These are phyloP conservation scores for Pantherophis guttatus DNA, from an alignment of 2,113 vertebrate genomes.

Conservation along the genomic window DNA sequence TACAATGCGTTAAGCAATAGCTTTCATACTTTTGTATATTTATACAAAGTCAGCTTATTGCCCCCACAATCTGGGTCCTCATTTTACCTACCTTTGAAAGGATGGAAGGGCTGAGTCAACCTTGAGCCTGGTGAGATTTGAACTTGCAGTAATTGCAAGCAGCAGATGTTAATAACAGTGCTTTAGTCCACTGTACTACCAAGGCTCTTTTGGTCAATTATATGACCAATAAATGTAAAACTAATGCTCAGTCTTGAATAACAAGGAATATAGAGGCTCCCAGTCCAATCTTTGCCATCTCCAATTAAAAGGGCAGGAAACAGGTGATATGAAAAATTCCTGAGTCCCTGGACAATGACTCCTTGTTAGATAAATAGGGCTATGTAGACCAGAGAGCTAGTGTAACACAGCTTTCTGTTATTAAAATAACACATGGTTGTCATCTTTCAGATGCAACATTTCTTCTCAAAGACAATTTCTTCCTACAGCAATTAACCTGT, in stretches of 20 bases:
- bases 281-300: not conserved
- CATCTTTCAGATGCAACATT: not conserved
- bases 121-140: too few relatives aligned
- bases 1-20: too few relatives aligned
- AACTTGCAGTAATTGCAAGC: too few relatives aligned
- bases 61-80: too few relatives aligned
- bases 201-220: not conserved
- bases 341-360: not conserved
- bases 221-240: not conserved
- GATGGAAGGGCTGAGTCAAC: too few relatives aligned
- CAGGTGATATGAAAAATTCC: not conserved
- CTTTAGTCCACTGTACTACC: too few relatives aligned
- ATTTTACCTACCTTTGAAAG: too few relatives aligned
- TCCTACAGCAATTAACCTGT: not conserved
- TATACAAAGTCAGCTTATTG: too few relatives aligned
- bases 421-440: not conserved
- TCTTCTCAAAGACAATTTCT: not conserved
- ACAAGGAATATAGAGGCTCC: not conserved
- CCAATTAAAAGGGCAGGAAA: not conserved
- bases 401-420: not conserved
- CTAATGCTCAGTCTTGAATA: not conserved
- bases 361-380: not conserved
- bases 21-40: too few relatives aligned
- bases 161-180: too few relatives aligned
- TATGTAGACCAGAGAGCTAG: not conserved